phyloP scores from a whole-genome alignment of 2,797 vertebrate genomes.

The Chloroceryle inda region DNA sequence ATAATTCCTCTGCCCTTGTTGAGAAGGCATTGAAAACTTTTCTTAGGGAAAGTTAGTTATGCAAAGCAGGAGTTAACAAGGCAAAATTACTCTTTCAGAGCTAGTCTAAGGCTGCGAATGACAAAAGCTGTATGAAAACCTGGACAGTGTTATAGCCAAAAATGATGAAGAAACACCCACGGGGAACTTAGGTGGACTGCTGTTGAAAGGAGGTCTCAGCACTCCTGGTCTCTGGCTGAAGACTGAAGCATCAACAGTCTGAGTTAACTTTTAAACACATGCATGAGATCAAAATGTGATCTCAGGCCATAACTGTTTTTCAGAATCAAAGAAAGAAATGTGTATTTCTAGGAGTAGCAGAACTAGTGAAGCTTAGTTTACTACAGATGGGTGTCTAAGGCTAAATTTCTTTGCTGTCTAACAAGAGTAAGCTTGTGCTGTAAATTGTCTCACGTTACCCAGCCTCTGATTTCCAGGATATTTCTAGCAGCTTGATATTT shows the following conservation, averaged over 20 bases:
- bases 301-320: neutral
- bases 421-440: neutral
- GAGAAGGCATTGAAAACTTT: neutral
- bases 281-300: neutral
- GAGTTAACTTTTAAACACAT: constrained; percentile 6
- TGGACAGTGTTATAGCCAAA: neutral
- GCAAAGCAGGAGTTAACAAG: neutral
- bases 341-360: neutral
- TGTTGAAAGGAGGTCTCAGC: neutral
- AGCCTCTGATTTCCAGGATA: constrained; percentile 32
- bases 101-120: neutral
- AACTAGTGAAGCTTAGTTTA: neutral
- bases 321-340: neutral
- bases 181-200: neutral
- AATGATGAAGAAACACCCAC: neutral
- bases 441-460: neutral
- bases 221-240: neutral
- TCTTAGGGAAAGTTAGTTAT: neutral
- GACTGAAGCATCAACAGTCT: neutral
- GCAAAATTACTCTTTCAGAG: neutral
- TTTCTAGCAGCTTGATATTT: constrained; percentile 30
- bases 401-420: neutral
- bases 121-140: neutral
- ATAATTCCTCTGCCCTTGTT: neutral
- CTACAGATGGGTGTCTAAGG: neutral